A percentile compares a stretch with the other conserved stretches of the same genome.
Evolutionary conservation across 64 coral and sea anemone species (phyloP).

Genomic region (Trachythela sp.): DNA sequence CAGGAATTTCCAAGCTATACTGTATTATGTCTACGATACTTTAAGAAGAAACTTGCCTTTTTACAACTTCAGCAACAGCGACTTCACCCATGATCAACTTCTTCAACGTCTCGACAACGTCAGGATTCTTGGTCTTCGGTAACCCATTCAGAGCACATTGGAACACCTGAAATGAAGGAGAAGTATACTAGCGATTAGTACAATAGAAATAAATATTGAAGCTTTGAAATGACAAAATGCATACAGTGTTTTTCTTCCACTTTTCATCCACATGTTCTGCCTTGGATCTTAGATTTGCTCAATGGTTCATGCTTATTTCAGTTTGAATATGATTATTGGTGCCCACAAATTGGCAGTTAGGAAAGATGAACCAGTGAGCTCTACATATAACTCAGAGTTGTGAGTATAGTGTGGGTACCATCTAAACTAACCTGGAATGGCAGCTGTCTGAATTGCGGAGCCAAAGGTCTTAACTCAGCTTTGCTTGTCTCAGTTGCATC

Average conservation of each 20-base stretch:
- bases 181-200: not conserved
- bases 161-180: slow-evolving; percentile 51
- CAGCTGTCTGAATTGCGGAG: slow-evolving; percentile 69
- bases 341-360: too few relatives aligned
- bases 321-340: too few relatives aligned
- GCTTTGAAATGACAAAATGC: too few relatives aligned
- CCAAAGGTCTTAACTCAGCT: slow-evolving; percentile 47
- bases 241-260: too few relatives aligned
- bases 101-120: slow-evolving; percentile 74
- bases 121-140: slow-evolving; percentile 82
- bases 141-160: slow-evolving; percentile 56
- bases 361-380: too few relatives aligned
- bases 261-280: too few relatives aligned
- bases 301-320: too few relatives aligned
- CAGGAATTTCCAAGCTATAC: too few relatives aligned
- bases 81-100: slow-evolving; percentile 55
- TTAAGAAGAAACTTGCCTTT: slow-evolving; percentile 30
- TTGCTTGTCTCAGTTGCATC: slow-evolving; percentile 44
- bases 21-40: too few relatives aligned
- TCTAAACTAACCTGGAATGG: slow-evolving; percentile 65
- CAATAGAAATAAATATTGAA: not conserved
- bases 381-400: not conserved
- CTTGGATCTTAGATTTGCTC: too few relatives aligned
- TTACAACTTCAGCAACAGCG: slow-evolving; percentile 67
- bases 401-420: not conserved